A percentile compares a stretch with the other conserved stretches of the same genome.
These are phyloP conservation scores for Tetramorium simillimum DNA, from an alignment of 1,140 invertebrate genomes.

Conservation along the genomic window DNA sequence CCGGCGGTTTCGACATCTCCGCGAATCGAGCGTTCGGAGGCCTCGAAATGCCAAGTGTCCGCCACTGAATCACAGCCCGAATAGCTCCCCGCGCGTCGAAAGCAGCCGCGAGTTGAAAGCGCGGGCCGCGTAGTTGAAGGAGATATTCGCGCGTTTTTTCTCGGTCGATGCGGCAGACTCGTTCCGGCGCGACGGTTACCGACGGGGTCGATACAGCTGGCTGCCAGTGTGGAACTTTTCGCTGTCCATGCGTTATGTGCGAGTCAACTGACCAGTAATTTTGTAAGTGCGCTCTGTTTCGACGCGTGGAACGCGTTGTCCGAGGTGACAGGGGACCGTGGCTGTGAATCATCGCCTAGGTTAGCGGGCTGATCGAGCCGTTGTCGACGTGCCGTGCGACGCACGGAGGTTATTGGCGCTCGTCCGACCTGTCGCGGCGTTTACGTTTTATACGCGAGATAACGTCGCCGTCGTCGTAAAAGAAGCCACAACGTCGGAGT, in stretches of 20 bases:
- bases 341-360: not conserved
- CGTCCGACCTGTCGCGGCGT: not conserved
- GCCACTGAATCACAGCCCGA: not conserved
- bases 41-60: not conserved
- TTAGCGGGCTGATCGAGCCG: not conserved
- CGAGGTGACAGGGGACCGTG: not conserved
- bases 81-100: not conserved
- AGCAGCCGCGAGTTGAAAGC: not conserved
- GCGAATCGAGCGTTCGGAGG: not conserved
- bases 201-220: slow-evolving; percentile 28
- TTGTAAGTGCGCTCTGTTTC: slow-evolving; percentile 43
- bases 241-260: slow-evolving; percentile 32
- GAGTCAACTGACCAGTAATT: slow-evolving; percentile 32
- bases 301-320: not conserved
- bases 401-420: slow-evolving; percentile 10
- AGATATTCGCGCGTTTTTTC: not conserved
- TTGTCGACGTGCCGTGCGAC: not conserved
- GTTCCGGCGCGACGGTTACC: not conserved
- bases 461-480: not conserved
- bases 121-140: not conserved
- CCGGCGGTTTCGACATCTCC: not conserved
- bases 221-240: slow-evolving; percentile 48
- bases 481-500: not conserved
- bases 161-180: not conserved
- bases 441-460: not conserved